Conservation (phyloP, 2,797 vertebrate species). For the Manis crassicaudata region DNA sequence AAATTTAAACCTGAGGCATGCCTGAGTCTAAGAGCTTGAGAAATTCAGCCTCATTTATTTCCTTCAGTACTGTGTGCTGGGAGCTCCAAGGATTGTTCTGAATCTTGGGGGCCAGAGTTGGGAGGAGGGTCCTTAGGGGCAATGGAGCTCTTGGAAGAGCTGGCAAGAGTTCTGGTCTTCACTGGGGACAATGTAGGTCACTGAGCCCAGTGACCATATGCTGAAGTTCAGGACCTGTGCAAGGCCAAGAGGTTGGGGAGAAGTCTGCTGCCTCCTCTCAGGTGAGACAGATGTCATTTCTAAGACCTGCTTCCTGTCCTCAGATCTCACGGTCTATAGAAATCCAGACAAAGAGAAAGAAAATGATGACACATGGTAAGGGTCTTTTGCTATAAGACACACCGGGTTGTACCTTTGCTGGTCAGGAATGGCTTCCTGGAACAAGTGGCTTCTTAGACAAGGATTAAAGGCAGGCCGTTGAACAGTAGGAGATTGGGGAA, state of each 20-base stretch:
- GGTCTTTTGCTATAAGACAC: too few species aligned
- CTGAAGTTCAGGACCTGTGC: neutral
- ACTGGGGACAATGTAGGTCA: neutral
- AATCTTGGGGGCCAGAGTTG: neutral
- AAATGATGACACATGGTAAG: too few species aligned
- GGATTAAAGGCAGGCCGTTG: too few species aligned
- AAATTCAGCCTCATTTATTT: neutral
- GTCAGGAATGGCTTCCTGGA: too few species aligned
- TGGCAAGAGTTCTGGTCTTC: neutral
- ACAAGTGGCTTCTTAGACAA: too few species aligned
- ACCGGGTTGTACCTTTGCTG: too few species aligned
- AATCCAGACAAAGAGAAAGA: too few species aligned
- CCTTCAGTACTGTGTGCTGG: too few species aligned
- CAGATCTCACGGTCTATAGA: too few species aligned
- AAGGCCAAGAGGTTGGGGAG: neutral
- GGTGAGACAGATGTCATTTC: neutral
- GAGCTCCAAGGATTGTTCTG: neutral
- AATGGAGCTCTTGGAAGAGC: neutral
- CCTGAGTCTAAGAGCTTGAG: neutral
- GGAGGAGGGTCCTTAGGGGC: neutral
- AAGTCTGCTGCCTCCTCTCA: neutral
- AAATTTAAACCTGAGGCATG: neutral
- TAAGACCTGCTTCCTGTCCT: neutral
- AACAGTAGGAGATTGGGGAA: too few species aligned
- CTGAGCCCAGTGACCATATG: too few species aligned